Conservation (phyloP, 2,797 vertebrate species). For the Xenentodon cancila region DNA sequence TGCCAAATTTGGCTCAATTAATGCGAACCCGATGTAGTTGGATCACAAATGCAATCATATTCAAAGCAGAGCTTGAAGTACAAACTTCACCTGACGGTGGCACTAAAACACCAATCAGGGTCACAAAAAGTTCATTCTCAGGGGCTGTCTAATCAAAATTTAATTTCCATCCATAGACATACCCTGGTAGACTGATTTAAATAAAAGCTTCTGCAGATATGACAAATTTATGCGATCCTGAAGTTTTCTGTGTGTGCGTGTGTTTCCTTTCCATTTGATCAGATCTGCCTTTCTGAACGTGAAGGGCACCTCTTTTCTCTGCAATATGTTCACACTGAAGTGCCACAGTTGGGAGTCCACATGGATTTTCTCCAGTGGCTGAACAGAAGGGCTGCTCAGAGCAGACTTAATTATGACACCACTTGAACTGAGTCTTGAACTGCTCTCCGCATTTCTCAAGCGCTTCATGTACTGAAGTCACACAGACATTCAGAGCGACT, state of each 20-base stretch:
- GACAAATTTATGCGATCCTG: neutral
- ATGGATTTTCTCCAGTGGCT: constrained; percentile 36
- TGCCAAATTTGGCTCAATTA: neutral
- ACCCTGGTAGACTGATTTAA: neutral
- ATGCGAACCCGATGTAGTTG: neutral
- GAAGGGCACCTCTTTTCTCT: neutral
- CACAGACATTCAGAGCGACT: constrained; percentile 10
- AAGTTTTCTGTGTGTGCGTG: neutral
- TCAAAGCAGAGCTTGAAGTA: neutral
- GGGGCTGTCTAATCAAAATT: neutral
- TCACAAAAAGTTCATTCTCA: neutral
- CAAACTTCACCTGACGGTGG: neutral
- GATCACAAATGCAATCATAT: neutral
- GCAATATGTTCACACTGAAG: constrained; percentile 19
- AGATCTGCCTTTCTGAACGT: neutral
- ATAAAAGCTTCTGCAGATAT: neutral
- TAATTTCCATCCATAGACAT: neutral
- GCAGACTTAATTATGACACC: constrained; percentile 26
- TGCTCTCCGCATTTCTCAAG: constrained; percentile 22
- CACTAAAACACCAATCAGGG: neutral
- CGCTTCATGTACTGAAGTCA: constrained; percentile 18
- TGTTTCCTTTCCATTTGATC: constrained; percentile 4
- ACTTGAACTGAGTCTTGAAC: constrained; percentile 19
- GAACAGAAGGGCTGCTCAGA: constrained; percentile 21
- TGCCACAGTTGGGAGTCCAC: constrained; percentile 29